phyloP scores from a whole-genome alignment of 1,140 invertebrate species.

The Caerostris darwini region DNA sequence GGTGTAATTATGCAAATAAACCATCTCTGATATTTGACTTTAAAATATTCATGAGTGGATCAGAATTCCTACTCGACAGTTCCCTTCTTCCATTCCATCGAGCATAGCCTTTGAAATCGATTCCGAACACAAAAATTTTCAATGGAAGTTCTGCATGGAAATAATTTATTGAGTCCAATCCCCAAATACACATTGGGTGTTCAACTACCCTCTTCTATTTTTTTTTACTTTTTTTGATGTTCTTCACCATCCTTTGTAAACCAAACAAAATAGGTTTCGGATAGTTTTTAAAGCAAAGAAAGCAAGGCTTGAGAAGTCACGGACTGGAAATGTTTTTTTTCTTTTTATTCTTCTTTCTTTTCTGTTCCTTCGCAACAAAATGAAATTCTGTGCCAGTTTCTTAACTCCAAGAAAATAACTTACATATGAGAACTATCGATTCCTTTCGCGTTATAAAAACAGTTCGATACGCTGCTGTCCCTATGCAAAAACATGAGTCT shows the following conservation, averaged over 20 bases:
- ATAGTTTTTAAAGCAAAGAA: neutral
- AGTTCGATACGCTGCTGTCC: constrained; percentile 1
- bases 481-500: constrained; percentile 14
- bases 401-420: constrained; percentile 13
- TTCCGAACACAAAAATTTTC: neutral
- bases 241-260: neutral
- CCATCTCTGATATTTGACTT: too few species aligned
- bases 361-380: too few species aligned
- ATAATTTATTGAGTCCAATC: constrained; percentile 26
- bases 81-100: neutral
- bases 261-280: constrained; percentile 7
- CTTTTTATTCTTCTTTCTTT: neutral
- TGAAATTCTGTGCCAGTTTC: constrained; percentile 7
- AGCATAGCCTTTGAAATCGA: neutral
- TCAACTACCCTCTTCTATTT: neutral
- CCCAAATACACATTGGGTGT: neutral
- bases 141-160: neutral
- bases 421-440: constrained; percentile 13
- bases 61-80: too few species aligned
- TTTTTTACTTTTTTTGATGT: neutral
- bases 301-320: neutral
- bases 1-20: too few species aligned
- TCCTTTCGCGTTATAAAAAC: constrained; percentile 36
- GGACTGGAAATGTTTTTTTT: too few species aligned
- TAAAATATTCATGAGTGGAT: too few species aligned